Base-by-base conservation (phyloP, 2,888 invertebrate genomes). In the Bruchidius siliquastri region DNA sequence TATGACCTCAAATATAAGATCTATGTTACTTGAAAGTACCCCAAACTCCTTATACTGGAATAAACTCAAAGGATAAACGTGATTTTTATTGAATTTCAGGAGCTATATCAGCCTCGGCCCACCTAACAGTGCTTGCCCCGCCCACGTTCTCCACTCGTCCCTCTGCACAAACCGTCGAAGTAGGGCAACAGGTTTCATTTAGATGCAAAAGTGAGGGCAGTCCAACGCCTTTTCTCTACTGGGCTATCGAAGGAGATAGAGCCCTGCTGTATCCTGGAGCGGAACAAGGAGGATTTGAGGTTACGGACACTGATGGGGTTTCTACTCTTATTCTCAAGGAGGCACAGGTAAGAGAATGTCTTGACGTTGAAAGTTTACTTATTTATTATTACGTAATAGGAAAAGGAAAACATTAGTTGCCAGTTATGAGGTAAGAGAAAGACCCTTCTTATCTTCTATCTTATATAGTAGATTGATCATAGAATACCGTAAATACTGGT, bases 201-300 rank as follows among this genome's bases (percentile, higher is more conserved):
- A 93, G 93, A 77, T 97, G 97, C 85, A 91, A 91, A 79, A 93
- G 94, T 0, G 90, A 90, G 22, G 96, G 96, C 0, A 93, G 92
- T 86, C 96, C 96, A 0, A 90, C 91, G 72, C 96, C 96, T 0
- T 93, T 94, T 8, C 90, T 96, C 80, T 96, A 95, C 84, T 97
- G 96, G 96, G 94, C 95, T 72, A 90, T 95, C 79, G 96, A 96
- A 87, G 95, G 95, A 72, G 95, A 95, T 82, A 91, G 94, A 82
- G 91, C 93, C 32, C 88, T 96, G 76, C 90, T 96, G 80, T 92
- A 95, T 82, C 93, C 95, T 8, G 94, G 94, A 69, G 92, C 92
- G 75, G 89, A 90, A 4, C 90, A 89, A 82, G 93, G 91, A n/a
- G 91, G 93, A 82, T 92, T 92, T 83, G 90, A 92, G 76, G 91